Evolutionary conservation across 2,113 vertebrate genomes (phyloP), one percentile per base, ranked within the genome.

Genomic region (Malurus cyaneus): DNA sequence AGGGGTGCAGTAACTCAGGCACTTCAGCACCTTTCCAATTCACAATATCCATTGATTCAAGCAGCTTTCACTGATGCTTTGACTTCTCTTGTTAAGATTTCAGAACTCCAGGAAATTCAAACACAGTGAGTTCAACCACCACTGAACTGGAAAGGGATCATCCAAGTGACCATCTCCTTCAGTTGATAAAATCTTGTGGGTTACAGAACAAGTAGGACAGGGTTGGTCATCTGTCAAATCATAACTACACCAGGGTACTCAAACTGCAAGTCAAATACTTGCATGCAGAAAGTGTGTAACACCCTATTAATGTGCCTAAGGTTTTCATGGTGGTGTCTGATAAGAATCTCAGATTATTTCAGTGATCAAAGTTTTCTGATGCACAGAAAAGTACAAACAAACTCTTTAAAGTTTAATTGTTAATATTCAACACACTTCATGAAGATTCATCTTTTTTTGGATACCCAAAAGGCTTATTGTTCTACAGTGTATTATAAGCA

Each of bases 271-370:
- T n/a, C 41, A 67, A 83, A 93, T 16, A 77, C n/a, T 50, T 83
- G 36, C 46, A 41, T 77, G 50, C 25, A 88, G 11, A 31, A 67
- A 60, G 62, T 5, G 10, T 53, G 29, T 21, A 79, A 71, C 42
- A 17, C 8, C 32, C 11, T 13, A 16, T 3, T 53, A 42, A 72
- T 0, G 0, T 34, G 15, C 21, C 31, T 39, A 32, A 49, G 16
- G 57, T 57, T 85, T 79, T 60, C 57, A 52, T 28, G 14, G 31
- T 31, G 36, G 17, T 32, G 44, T 31, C n/a, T 8, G 36, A 12
- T 36, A 73, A 85, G 20, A 67, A 53, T 42, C 53, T 64, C 50
- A n/a, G 32, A 52, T 44, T 14, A 57, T 59, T 90, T 90, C 36
- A 78, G 56, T 5, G n/a, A 70, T 29, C 47, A 80, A 59, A 52